Conservation (phyloP, 2,113 vertebrate genomes). For the Platichthys stellatus region DNA sequence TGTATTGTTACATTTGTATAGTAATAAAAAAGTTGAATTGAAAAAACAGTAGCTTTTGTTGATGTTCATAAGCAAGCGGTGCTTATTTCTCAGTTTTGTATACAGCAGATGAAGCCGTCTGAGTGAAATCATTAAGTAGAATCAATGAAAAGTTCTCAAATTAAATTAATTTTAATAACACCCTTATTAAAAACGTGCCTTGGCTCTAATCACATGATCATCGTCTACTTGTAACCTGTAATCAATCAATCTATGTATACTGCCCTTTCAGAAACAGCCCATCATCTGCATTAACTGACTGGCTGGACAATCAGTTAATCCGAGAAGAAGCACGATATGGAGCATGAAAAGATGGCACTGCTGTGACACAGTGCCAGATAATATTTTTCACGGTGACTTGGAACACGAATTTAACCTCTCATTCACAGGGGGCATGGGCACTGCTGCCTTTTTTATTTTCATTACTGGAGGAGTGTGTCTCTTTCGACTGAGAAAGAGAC, state of each 20-base stretch:
- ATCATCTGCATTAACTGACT: slow-evolving; percentile 10
- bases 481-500: slow-evolving; percentile 17
- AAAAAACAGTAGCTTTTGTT: too few species aligned
- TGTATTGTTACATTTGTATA: too few species aligned
- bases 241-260: background rate
- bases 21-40: too few species aligned
- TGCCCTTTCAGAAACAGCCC: background rate
- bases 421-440: background rate
- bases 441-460: slow-evolving; percentile 19
- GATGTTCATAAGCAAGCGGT: too few species aligned
- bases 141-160: background rate
- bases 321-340: background rate
- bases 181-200: too few species aligned
- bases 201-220: background rate
- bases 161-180: background rate
- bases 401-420: slow-evolving; percentile 29
- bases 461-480: slow-evolving; percentile 1
- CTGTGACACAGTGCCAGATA: background rate
- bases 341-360: background rate
- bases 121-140: background rate
- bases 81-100: too few species aligned
- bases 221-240: background rate
- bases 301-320: background rate
- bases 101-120: background rate
- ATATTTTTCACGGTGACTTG: background rate